Base-by-base conservation (phyloP, 2,888 invertebrate species). In the Polydrusus cervinus region DNA sequence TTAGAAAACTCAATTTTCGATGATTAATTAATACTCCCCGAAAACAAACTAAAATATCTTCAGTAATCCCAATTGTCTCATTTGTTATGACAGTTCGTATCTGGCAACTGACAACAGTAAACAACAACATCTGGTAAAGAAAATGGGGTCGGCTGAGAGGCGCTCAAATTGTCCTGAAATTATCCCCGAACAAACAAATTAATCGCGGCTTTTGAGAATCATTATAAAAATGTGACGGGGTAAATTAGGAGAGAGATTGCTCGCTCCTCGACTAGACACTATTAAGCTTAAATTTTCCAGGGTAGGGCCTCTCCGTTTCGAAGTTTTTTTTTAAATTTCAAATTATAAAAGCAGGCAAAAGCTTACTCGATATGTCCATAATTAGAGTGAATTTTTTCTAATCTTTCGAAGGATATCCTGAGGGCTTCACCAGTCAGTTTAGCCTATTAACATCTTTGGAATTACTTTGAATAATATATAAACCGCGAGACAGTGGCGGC, bases 181-280 rank as follows among this genome's bases (percentile, higher is more conserved):
- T 86, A 86, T 85, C 85, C 84, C 82, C 76, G 79, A 82, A 83
- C 85, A 85, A 85, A 85, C 85, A 86, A 85, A 86, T 86, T 85
- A 85, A 85, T 86, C 85, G 84, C 83, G 81, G 82, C 83, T 84
- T 84, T 83, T 83, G 80, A 80, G 80, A 80, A 82, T 81, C 85
- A 83, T 85, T 84, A 85, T 83, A 86, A 86, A 86, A 86, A 85
- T 85, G 83, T 85, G 85, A 82, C 84, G 84, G 82, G 80, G 79
- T 82, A 83, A 84, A 81, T 47, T 47, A 45, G 40, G 20, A 40
- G 30, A 53, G 55, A 60, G 16, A 16, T 18, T 1, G 38, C 11
- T 38, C 34, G n/a, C 20, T 18, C 30, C 13, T n/a, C 9, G 55
- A 55, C 55, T 55, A 55, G 38, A 60, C 57, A 60, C 40, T 18